Evolutionary conservation across 2,797 vertebrate genomes (phyloP), one percentile per base, ranked within the genome.

Genomic region (Enteromius paludinosus): DNA sequence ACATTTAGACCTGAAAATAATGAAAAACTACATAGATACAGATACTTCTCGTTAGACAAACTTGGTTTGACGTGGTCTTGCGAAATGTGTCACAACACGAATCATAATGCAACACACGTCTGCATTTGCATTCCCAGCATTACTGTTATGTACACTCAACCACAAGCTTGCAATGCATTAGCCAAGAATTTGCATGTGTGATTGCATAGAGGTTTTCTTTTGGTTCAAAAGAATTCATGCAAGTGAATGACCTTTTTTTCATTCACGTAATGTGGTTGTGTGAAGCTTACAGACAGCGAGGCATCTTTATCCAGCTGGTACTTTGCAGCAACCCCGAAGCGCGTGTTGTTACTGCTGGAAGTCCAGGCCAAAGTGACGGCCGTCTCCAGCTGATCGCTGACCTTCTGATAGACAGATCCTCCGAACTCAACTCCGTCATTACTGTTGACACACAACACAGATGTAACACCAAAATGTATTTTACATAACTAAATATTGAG

Each of bases 321-420:
- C 90, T 98, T 99, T 8, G 95, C 93, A 86, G 95, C 97, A 9
- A 99, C 96, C 56, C 97, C 97, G 87, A 98, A 98, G 68, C 96
- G 96, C 1, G 98, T 99, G 92, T 98, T 99, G 94, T 99, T 99
- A 89, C 98, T 99, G 88, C 98, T 98, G 15, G 98, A 97, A 3
- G 97, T 99, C 98, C 98, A 99, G 1, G 97, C 95, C 83, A 99
- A 92, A 82, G 94, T 96, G 79, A 99, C 95, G 0, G 97, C 97
- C 0, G 96, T 98, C 93, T 99, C 98, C 84, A 96, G 88, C 77
- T 95, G 94, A 62, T 93, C 20, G 73, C 95, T 97, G 81, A 99
- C 96, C 89, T 97, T 99, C 90, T 99, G 98, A 92, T 98, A 99
- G 91, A 99, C 96, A 9, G 97, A 99, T 35, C 97, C 98, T 61